These are phyloP conservation scores for Phenganax marumi DNA, from an alignment of 92 coral and sea anemone genomes.

Conservation along the genomic window DNA sequence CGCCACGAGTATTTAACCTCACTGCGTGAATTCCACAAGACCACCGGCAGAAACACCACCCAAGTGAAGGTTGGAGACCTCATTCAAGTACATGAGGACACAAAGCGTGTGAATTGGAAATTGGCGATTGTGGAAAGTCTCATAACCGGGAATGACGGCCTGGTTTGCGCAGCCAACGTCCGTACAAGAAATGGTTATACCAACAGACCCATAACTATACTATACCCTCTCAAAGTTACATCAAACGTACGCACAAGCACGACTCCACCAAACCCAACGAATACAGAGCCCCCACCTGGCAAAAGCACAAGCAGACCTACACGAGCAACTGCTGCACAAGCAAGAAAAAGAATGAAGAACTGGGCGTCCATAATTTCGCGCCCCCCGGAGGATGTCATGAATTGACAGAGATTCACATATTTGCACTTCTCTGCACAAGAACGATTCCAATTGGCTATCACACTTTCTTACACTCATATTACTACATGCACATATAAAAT, in stretches of 20 bases:
- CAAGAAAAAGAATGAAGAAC: not conserved
- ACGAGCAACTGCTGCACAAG: not conserved
- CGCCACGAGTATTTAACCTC: slow-evolving; percentile 26
- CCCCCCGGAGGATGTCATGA: slow-evolving; percentile 1
- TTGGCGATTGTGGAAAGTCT: not conserved
- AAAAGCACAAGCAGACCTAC: not conserved
- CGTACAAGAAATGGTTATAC: not conserved
- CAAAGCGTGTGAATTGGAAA: not conserved
- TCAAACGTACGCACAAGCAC: not conserved
- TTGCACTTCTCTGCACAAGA: too few species aligned
- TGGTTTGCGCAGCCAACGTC: too few species aligned
- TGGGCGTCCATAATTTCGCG: not conserved
- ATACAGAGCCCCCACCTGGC: not conserved
- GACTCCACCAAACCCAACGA: too few species aligned
- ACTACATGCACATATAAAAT: too few species aligned
- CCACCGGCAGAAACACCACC: slow-evolving; percentile 45
- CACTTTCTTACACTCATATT: too few species aligned
- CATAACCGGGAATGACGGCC: not conserved
- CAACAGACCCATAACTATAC: not conserved
- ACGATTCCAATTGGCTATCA: too few species aligned
- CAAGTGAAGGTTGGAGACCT: slow-evolving; percentile 45
- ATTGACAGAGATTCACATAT: not conserved
- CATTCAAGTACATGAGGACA: slow-evolving; percentile 52
- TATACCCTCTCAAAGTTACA: not conserved
- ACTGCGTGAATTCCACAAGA: slow-evolving; percentile 47